Evolutionary conservation across 2,113 vertebrate genomes (phyloP), one percentile per base, ranked within the genome.

Genomic region (Zonotrichia leucophrys): DNA sequence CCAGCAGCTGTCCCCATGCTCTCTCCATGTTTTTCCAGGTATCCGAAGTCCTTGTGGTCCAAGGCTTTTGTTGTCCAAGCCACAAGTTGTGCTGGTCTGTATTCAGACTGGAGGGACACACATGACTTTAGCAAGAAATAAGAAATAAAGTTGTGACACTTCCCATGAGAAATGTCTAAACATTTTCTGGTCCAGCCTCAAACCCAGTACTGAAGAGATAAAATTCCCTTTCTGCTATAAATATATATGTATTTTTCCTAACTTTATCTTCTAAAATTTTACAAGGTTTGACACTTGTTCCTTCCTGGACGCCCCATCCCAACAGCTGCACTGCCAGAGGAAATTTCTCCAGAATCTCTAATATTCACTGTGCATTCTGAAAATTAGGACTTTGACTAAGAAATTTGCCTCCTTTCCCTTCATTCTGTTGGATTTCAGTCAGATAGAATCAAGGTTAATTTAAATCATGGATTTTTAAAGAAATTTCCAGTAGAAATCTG

Each of bases 51-150:
- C 59, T 53, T 55, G 39, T 41, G 41, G 64, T 23, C 33, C 62
- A 83, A 81, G 30, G 33, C 4, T 73, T 94, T 44, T 11, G 9
- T 4, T 76, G 35, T n/a, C 62, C 52, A 72, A 47, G 44, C 41
- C 59, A 46, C 59, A 46, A 5, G 13, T 30, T 2, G 0, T 33
- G 42, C 23, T 55, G 30, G 10, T 70, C 27, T 17, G 1, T 42
- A n/a, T 72, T 63, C 76, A 83, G 12, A 44, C 17, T 11, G 27
- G 46, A 80, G 24, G 24, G 23, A 9, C 15, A 66, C 3, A 16
- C 2, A 2, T 11, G 3, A 56, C 75, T 76, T 66, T 68, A 84
- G 33, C 6, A 14, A 75, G 7, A 74, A 77, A 70, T 11, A 9
- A 76, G 46, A 79, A 88, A 24, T 15, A 49, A 67, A 92, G 16